phyloP scores from a whole-genome alignment of 2,797 vertebrate species.

The Acipenser oxyrinchus region DNA sequence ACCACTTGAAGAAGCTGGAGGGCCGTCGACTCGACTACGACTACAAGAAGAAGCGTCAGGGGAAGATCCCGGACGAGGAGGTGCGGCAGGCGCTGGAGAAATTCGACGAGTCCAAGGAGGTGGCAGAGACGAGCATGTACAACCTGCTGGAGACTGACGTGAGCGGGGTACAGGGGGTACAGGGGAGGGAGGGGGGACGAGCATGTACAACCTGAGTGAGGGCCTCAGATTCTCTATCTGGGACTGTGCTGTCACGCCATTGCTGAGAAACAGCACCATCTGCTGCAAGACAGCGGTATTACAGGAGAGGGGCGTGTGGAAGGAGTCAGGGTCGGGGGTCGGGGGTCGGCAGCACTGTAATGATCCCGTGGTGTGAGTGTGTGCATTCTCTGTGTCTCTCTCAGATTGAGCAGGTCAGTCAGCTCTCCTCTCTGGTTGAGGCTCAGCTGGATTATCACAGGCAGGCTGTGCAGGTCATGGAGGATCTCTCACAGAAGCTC shows the following conservation, averaged over 20 bases:
- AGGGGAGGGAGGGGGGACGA: constrained; percentile 50
- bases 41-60: constrained; percentile 97
- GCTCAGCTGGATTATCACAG: constrained; percentile 92
- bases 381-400: background rate
- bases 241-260: no score
- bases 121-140: constrained; percentile 95
- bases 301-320: background rate
- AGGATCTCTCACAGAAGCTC: constrained; percentile 85
- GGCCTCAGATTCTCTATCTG: no score
- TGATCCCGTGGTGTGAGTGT: background rate
- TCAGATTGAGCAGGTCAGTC: constrained; percentile 95
- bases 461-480: constrained; percentile 89
- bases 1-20: constrained; percentile 94
- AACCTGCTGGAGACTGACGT: constrained; percentile 95
- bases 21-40: constrained; percentile 92
- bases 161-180: constrained; percentile 30
- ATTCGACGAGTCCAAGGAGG: constrained; percentile 95
- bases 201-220: constrained; percentile 86
- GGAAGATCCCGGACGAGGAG: constrained; percentile 93
- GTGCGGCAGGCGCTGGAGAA: constrained; percentile 91
- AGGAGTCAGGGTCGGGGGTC: background rate
- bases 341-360: background rate
- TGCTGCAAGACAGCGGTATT: no score
- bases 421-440: constrained; percentile 89
- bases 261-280: no score